Evolutionary conservation across 2,113 vertebrate genomes (phyloP).

Genomic region (Galeopterus variegatus): DNA sequence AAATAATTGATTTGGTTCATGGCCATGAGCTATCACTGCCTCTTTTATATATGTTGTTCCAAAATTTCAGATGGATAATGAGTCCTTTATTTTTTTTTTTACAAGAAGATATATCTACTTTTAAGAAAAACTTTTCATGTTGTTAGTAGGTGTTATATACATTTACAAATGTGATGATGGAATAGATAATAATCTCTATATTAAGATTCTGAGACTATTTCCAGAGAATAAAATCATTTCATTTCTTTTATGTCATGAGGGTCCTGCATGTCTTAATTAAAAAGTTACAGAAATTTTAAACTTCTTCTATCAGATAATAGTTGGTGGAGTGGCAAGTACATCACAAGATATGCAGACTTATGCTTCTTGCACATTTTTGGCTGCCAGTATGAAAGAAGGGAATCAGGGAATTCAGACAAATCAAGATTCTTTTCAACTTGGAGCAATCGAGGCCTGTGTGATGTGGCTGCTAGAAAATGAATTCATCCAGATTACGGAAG

Average conservation of each 20-base stretch:
- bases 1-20: slow-evolving; percentile 12
- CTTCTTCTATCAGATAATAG: slow-evolving; percentile 93
- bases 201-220: slow-evolving; percentile 49
- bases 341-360: slow-evolving; percentile 94
- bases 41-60: not conserved
- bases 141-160: not conserved
- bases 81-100: slow-evolving; percentile 53
- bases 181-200: not conserved
- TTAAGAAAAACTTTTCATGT: slow-evolving; percentile 38
- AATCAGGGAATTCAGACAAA: slow-evolving; percentile 75
- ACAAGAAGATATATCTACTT: slow-evolving; percentile 42
- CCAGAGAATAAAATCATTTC: slow-evolving; percentile 25
- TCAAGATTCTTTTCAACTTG: slow-evolving; percentile 84
- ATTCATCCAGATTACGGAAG: slow-evolving; percentile 94
- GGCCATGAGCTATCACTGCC: not conserved
- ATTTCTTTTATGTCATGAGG: slow-evolving; percentile 38
- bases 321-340: slow-evolving; percentile 94
- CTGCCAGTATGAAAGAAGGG: slow-evolving; percentile 89
- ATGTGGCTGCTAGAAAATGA: slow-evolving; percentile 97
- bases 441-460: slow-evolving; percentile 94
- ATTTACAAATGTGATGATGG: not conserved
- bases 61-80: slow-evolving; percentile 46
- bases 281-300: slow-evolving; percentile 66
- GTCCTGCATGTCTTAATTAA: slow-evolving; percentile 9
- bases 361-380: slow-evolving; percentile 95